A percentile compares a stretch with the other conserved stretches of the same genome.
Conservation (phyloP, 2,888 invertebrate species). For the Hoplodrina blanda region DNA sequence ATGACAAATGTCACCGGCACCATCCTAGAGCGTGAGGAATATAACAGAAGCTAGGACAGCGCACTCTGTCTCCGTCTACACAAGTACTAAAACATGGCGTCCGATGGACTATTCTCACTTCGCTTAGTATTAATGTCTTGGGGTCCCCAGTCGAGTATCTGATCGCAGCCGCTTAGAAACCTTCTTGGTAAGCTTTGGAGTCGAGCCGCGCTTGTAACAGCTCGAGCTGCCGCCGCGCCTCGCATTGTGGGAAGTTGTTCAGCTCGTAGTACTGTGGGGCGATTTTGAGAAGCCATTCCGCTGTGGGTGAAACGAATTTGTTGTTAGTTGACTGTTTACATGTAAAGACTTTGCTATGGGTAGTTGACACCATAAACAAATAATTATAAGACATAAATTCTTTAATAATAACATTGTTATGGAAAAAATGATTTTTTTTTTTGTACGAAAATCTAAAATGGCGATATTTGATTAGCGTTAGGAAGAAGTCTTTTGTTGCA, state of each 20-base stretch:
- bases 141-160: background rate
- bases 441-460: no score
- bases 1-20: no score
- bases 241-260: constrained; percentile 99
- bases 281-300: constrained; percentile 98
- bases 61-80: background rate
- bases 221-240: constrained; percentile 98
- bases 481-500: no score
- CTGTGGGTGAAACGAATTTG: constrained; percentile 82
- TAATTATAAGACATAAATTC: no score
- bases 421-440: no score
- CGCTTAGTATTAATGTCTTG: background rate
- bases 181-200: constrained; percentile 96
- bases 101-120: background rate
- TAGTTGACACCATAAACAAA: no score
- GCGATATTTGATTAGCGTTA: no score
- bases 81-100: background rate
- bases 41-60: no score
- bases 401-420: no score
- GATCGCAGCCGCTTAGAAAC: constrained; percentile 91
- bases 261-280: constrained; percentile 99
- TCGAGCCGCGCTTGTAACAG: constrained; percentile 96
- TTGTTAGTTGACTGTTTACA: background rate
- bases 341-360: no score
- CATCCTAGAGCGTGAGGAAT: no score